These are phyloP conservation scores for Macrobrachium nipponense DNA, from an alignment of 1,140 invertebrate species.

Conservation along the genomic window DNA sequence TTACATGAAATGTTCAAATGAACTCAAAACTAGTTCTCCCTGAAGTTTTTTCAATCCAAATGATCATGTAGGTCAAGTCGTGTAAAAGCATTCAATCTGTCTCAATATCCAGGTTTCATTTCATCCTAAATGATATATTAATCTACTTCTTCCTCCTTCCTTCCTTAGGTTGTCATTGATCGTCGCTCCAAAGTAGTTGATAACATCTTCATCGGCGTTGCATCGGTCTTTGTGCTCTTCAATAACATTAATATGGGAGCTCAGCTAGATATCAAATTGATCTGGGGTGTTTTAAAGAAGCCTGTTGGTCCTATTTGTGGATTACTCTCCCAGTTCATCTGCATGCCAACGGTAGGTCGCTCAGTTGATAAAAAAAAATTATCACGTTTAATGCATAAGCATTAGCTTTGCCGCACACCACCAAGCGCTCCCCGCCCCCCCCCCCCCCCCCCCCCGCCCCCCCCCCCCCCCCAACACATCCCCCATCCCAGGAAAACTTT, in stretches of 20 bases:
- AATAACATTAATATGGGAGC: conserved; percentile 70
- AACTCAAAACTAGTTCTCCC: no score
- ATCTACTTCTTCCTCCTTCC: background rate
- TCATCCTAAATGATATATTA: background rate
- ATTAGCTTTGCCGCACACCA: no score
- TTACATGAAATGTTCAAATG: no score
- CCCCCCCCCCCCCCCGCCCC: no score
- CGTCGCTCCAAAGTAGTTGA: conserved; percentile 63
- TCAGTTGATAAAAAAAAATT: no score
- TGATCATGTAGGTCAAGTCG: no score
- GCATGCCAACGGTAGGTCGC: conserved; percentile 70
- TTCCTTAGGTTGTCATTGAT: conserved; percentile 46
- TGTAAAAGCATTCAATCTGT: background rate
- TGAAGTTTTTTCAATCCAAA: no score
- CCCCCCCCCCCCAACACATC: no score
- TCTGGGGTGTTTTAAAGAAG: conserved; percentile 67
- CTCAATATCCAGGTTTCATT: background rate
- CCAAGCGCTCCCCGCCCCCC: no score
- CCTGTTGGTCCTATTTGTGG: conserved; percentile 69
- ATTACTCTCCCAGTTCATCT: conserved; percentile 69
- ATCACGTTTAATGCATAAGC: no score
- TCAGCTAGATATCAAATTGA: conserved; percentile 68
- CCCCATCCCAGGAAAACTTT: no score
- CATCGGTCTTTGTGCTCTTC: conserved; percentile 67
- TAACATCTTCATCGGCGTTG: conserved; percentile 66